A percentile compares a stretch with the other conserved stretches of the same genome.
Conservation (phyloP, 2,113 vertebrate species). For the Arizona elegans region DNA sequence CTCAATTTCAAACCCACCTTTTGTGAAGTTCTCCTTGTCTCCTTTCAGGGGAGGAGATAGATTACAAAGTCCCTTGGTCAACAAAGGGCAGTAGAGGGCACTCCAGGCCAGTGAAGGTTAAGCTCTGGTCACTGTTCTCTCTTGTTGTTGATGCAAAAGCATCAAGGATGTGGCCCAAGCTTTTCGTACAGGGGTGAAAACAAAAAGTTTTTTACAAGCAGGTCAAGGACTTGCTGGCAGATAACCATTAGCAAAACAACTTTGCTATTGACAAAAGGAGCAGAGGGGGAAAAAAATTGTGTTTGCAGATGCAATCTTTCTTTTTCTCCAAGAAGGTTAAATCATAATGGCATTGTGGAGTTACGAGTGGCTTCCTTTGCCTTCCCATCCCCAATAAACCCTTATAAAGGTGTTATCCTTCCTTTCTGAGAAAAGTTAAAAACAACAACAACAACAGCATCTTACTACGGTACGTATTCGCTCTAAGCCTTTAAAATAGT, state of each 20-base stretch:
- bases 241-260: conserved; percentile 94
- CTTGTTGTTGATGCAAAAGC: conserved; percentile 89
- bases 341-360: conserved; percentile 37
- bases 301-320: conserved; percentile 70
- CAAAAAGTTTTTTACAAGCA: conserved; percentile 90
- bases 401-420: background rate
- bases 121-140: conserved; percentile 89
- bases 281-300: conserved; percentile 54
- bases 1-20: background rate
- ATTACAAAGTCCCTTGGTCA: conserved; percentile 82
- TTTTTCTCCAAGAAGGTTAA: conserved; percentile 37
- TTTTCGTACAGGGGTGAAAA: conserved; percentile 78
- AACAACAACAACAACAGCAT: no score
- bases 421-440: background rate
- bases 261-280: conserved; percentile 77
- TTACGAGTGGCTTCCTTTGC: background rate
- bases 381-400: background rate
- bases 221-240: conserved; percentile 97
- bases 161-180: conserved; percentile 77
- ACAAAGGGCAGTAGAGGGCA: conserved; percentile 90
- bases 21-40: conserved; percentile 39
- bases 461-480: conserved; percentile 10
- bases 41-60: conserved; percentile 64
- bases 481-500: background rate
- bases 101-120: conserved; percentile 91